Evolutionary conservation across 2,888 invertebrate species (phyloP).

Genomic region (Andrena flavipes): DNA sequence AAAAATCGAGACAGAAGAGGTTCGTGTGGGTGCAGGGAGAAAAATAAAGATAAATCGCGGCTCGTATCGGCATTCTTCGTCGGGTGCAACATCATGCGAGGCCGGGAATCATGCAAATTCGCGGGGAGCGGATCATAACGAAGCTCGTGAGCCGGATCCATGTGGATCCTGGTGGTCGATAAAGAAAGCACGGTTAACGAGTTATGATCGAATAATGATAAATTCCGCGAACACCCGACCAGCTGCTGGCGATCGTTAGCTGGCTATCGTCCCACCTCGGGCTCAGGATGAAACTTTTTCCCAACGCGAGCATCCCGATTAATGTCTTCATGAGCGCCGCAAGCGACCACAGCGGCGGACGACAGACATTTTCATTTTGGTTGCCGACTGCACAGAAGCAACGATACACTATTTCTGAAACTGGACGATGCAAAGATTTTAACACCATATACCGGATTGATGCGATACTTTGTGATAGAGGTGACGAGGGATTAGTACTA

Average conservation of each 20-base stretch:
- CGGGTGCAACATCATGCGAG: conserved; percentile 43
- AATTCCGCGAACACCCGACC: conserved; percentile 71
- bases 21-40: not conserved
- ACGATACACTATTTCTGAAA: not conserved
- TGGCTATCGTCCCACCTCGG: conserved; percentile 50
- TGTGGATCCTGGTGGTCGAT: conserved; percentile 46
- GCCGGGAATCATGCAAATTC: conserved; percentile 65
- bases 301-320: conserved; percentile 58
- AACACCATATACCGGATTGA: not conserved
- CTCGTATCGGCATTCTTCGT: conserved; percentile 43
- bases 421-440: not conserved
- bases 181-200: conserved; percentile 63
- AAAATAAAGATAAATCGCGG: conserved; percentile 49
- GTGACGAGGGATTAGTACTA: no score
- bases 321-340: conserved; percentile 64
- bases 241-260: conserved; percentile 75
- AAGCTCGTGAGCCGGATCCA: conserved; percentile 44
- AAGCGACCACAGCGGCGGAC: not conserved
- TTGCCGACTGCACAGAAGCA: not conserved
- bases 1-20: conserved; percentile 6
- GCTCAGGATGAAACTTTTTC: conserved; percentile 53
- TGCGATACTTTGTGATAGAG: no score
- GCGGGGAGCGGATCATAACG: conserved; percentile 50
- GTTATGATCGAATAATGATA: conserved; percentile 77
- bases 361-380: not conserved